phyloP scores from a whole-genome alignment of 2,797 vertebrate genomes.

The Enteromius radiatus region DNA sequence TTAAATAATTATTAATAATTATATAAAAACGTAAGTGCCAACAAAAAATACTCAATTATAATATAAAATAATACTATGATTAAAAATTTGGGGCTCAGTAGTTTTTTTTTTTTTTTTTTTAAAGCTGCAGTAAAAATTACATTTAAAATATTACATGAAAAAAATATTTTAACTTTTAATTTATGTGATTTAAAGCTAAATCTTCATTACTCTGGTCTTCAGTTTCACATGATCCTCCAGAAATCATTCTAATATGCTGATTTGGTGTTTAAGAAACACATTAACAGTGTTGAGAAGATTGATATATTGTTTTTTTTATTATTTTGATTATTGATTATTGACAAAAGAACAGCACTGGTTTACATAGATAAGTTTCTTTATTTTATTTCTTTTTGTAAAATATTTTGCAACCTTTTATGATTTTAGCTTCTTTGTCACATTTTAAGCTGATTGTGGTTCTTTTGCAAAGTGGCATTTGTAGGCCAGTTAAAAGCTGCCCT shows the following conservation, averaged over 20 bases:
- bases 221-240: background rate
- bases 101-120: background rate
- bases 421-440: constrained; percentile 1
- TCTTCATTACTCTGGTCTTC: too few species aligned
- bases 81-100: too few species aligned
- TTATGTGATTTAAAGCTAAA: too few species aligned
- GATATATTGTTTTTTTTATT: background rate
- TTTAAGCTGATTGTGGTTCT: background rate
- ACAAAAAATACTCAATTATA: too few species aligned
- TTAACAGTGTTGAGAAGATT: background rate
- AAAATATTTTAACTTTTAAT: too few species aligned
- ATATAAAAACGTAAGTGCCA: too few species aligned
- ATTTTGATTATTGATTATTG: too few species aligned
- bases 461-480: background rate
- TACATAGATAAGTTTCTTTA: too few species aligned
- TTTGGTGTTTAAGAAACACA: background rate
- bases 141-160: too few species aligned
- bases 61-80: too few species aligned
- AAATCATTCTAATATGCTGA: background rate
- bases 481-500: background rate
- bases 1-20: background rate
- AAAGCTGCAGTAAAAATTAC: too few species aligned
- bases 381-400: background rate
- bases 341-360: background rate
- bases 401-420: background rate